Base-by-base conservation (phyloP, 1,140 invertebrate genomes). In the Drosophila burlai region DNA sequence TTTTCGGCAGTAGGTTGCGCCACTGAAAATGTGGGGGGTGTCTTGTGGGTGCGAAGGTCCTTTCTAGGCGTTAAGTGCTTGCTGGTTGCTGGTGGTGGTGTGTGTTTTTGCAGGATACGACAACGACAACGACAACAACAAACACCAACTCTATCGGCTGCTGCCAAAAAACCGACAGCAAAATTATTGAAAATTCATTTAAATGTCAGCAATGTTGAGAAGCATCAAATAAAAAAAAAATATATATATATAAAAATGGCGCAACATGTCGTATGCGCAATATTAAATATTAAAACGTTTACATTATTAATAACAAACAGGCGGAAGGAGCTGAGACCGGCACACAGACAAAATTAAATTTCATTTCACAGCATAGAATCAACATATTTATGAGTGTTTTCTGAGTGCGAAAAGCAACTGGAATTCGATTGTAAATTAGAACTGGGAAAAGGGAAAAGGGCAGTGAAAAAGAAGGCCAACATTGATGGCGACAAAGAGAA, bases 131-230 rank as follows among this genome's bases (percentile, higher is more conserved):
- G 24, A 26, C 45, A 40, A 13, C 15, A 40, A 31, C 79, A 81
- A 68, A 29, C 5, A 29, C 29, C 29, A 29, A 29, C 83, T 87
- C 65, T 80, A 87, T 86, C 59, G 69, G 69, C 49, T 50, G 49
- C 79, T 54, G 62, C 40, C 49, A 42, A 60, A 47, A 50, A 59
- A 58, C 57, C 43, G 47, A 66, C 58, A 61, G 54, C 45, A 21
- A 83, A 86, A 87, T 87, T 87, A 86, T 87, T 87, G 84, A 83
- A 86, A 86, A 86, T 83, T 86, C 83, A 86, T 86, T 86, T 87
- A 80, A 86, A 86, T 86, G 83, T 86, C 84, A 80, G 76, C 59
- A 52, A 72, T 60, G 67, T 40, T 34, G 47, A 54, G 55, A 67
- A 76, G 63, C 62, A 45, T 43, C 49, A 21, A 29, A 64, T 13